Evolutionary conservation across 2,113 vertebrate species (phyloP).

Genomic region (Semnornis frantzii): DNA sequence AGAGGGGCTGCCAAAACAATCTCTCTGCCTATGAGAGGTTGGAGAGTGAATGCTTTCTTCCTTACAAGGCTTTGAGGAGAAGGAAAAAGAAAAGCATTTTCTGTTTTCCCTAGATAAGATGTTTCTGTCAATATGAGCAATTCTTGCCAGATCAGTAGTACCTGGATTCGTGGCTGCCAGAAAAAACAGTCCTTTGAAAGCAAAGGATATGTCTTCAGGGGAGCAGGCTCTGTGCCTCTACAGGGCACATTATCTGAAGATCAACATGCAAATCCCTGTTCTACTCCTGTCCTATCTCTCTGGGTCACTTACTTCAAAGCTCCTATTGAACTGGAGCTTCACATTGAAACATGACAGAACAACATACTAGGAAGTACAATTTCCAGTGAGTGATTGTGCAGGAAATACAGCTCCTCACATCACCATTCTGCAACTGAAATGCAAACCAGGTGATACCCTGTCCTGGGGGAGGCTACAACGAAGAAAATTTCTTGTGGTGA

Average conservation of each 20-base stretch:
- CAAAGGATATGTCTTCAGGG: constrained; percentile 12
- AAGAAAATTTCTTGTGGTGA: neutral
- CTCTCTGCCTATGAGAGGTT: neutral
- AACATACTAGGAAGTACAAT: neutral
- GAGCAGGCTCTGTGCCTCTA: neutral
- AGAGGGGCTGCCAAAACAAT: neutral
- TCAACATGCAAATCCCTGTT: constrained; percentile 38
- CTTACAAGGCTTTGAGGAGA: neutral
- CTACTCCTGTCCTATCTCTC: neutral
- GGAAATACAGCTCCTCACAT: neutral
- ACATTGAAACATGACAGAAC: neutral
- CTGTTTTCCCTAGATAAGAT: neutral
- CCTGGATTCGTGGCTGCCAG: constrained; percentile 19
- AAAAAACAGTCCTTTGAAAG: constrained; percentile 38
- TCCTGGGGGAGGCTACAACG: neutral
- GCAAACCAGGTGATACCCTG: neutral
- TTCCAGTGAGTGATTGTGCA: neutral
- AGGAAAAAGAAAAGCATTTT: neutral
- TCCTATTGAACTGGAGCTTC: neutral
- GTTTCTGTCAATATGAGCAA: neutral
- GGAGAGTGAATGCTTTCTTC: neutral
- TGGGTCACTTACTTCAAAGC: neutral
- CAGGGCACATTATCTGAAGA: constrained; percentile 6
- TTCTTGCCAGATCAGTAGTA: constrained; percentile 42
- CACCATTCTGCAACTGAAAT: neutral